These are phyloP conservation scores for Syngnathus floridae DNA, from an alignment of 2,113 vertebrate species.

Conservation along the genomic window DNA sequence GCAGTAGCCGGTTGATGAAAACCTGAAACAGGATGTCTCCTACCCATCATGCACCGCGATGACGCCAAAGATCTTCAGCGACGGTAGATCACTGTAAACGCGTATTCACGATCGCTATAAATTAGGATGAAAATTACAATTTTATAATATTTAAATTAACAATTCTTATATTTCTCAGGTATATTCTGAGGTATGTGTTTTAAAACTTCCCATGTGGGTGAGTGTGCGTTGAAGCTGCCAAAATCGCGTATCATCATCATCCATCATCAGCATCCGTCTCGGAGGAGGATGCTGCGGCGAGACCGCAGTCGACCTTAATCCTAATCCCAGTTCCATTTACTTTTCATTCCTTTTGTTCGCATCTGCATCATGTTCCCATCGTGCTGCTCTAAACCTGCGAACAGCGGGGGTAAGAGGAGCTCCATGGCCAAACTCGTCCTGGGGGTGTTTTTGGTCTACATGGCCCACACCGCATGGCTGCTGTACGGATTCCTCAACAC, in stretches of 20 bases:
- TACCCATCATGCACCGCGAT: constrained; percentile 53
- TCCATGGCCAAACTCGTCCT: constrained; percentile 83
- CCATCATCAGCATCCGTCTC: neutral
- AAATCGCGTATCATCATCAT: neutral
- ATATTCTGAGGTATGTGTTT: neutral
- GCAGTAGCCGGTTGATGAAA: neutral
- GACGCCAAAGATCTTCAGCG: constrained; percentile 35
- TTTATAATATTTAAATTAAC: no score
- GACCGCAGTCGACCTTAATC: constrained; percentile 6
- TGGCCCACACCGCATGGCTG: constrained; percentile 91
- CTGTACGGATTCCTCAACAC: constrained; percentile 91
- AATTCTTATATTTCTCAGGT: no score
- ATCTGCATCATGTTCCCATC: constrained; percentile 60
- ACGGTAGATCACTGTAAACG: rapidly evolving
- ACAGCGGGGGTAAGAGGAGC: constrained; percentile 61
- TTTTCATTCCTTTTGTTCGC: neutral
- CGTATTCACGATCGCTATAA: neutral
- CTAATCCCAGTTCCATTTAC: neutral
- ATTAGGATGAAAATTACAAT: no score
- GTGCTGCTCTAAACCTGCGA: constrained; percentile 57
- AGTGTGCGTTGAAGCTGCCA: neutral
- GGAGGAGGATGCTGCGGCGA: constrained; percentile 50
- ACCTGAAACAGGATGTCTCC: neutral
- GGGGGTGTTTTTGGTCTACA: constrained; percentile 88
- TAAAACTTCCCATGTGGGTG: neutral